Evolutionary conservation across 2,888 invertebrate genomes (phyloP).

Genomic region (Drosophila pullipes): DNA sequence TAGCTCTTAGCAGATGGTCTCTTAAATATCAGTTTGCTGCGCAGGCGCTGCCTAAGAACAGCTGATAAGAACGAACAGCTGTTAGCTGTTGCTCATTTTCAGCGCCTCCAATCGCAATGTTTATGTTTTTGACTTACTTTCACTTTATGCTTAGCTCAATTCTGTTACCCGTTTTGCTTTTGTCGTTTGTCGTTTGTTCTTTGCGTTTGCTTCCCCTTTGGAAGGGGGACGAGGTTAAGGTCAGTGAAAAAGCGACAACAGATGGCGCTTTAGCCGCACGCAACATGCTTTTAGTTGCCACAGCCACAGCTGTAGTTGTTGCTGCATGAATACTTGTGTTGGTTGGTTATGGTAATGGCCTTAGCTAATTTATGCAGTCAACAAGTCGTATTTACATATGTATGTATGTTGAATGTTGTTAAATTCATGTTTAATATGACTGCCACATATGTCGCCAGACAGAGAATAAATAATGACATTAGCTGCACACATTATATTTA

Average conservation of each 20-base stretch:
- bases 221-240: slow-evolving; percentile 65
- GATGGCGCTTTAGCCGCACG: slow-evolving; percentile 59
- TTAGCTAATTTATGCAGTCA: slow-evolving; percentile 63
- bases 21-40: slow-evolving; percentile 51
- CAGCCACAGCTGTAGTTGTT: slow-evolving; percentile 1
- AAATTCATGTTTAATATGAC: slow-evolving; percentile 18
- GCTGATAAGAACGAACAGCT: slow-evolving; percentile 55
- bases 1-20: slow-evolving; percentile 27
- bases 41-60: slow-evolving; percentile 59
- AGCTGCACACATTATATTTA: slow-evolving; percentile 9
- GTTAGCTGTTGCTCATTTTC: slow-evolving; percentile 58
- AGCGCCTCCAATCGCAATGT: slow-evolving; percentile 30
- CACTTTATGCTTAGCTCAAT: slow-evolving; percentile 13
- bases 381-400: slow-evolving; percentile 40
- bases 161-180: slow-evolving; percentile 15
- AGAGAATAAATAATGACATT: slow-evolving; percentile 18
- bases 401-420: slow-evolving; percentile 31
- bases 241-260: slow-evolving; percentile 60
- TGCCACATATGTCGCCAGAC: slow-evolving; percentile 20
- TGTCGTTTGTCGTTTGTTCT: slow-evolving; percentile 15
- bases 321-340: slow-evolving; percentile 36
- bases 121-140: slow-evolving; percentile 51
- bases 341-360: slow-evolving; percentile 64
- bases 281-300: slow-evolving; percentile 1
- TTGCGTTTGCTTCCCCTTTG: slow-evolving; percentile 8